A percentile compares a stretch with the other conserved stretches of the same genome.
Evolutionary conservation across 2,113 vertebrate species (phyloP).

Genomic region (Ptyas mucosa): DNA sequence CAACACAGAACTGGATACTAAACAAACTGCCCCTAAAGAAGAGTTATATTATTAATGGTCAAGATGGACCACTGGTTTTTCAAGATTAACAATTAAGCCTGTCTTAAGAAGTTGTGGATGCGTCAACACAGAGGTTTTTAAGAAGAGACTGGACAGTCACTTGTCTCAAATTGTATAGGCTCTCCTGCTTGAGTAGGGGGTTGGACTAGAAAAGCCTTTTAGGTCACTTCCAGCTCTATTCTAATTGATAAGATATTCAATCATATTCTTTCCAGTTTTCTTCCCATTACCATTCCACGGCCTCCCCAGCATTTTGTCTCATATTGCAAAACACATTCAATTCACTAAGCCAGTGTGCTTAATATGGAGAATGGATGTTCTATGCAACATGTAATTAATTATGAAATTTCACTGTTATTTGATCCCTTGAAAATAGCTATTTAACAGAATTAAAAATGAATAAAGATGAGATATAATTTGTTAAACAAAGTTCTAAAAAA

Average conservation of each 20-base stretch:
- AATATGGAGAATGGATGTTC: not conserved
- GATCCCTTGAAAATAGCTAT: constrained; percentile 11
- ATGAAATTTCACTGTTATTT: constrained; percentile 3
- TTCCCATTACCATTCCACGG: not conserved
- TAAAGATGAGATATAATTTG: not conserved
- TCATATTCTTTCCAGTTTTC: not conserved
- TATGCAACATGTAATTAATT: constrained; percentile 7
- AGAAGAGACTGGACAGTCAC: not conserved
- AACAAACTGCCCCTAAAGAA: not conserved
- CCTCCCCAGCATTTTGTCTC: not conserved
- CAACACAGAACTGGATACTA: not conserved
- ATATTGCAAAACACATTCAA: constrained; percentile 1
- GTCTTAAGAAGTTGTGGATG: not conserved
- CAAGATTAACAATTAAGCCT: not conserved
- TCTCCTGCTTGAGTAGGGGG: not conserved
- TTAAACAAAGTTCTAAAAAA: constrained; percentile 3
- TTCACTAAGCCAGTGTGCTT: not conserved
- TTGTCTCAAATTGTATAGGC: not conserved
- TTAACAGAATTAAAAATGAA: constrained; percentile 4
- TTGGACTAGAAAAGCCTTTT: not conserved
- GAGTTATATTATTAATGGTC: not conserved
- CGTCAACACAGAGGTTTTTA: not conserved
- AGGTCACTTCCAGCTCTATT: not conserved
- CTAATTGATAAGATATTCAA: not conserved
- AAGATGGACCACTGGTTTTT: not conserved